Evolutionary conservation across 2,113 vertebrate genomes (phyloP).

Genomic region (Rallus limicola): DNA sequence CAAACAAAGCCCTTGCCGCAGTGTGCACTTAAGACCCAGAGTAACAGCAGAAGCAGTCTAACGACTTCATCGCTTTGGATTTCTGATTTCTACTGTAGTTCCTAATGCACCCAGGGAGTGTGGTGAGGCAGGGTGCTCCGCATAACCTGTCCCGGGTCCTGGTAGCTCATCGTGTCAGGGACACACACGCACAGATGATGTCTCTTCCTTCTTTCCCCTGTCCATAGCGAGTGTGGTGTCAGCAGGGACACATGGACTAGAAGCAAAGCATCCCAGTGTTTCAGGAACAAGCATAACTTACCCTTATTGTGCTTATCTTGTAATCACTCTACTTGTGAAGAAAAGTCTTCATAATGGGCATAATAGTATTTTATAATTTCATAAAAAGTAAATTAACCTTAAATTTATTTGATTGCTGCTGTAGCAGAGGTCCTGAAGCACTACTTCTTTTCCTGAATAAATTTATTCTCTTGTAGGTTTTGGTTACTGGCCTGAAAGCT

Average conservation of each 20-base stretch:
- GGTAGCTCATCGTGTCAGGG: rapidly evolving
- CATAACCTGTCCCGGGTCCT: rapidly evolving
- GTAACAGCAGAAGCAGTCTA: not conserved
- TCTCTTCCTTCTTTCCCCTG: not conserved
- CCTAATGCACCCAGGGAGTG: rapidly evolving
- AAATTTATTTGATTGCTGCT: not conserved
- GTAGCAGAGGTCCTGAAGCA: not conserved
- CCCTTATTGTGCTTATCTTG: not conserved
- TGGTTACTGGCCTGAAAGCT: not conserved
- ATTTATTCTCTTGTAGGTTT: not conserved
- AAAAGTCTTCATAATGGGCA: not conserved
- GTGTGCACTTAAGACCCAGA: not conserved
- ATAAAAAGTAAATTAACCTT: not conserved
- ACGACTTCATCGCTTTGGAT: not conserved
- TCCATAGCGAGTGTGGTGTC: rapidly evolving
- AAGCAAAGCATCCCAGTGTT: not conserved
- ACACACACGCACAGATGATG: not conserved
- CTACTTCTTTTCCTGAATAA: not conserved
- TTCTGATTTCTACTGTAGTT: rapidly evolving
- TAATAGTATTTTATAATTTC: not conserved
- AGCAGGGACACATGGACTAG: too few relatives aligned
- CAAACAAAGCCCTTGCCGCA: rapidly evolving
- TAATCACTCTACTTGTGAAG: not conserved
- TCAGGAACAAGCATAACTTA: not conserved
- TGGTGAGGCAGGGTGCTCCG: not conserved